phyloP scores from a whole-genome alignment of 2,113 vertebrate genomes.

The Pelusios castaneus region DNA sequence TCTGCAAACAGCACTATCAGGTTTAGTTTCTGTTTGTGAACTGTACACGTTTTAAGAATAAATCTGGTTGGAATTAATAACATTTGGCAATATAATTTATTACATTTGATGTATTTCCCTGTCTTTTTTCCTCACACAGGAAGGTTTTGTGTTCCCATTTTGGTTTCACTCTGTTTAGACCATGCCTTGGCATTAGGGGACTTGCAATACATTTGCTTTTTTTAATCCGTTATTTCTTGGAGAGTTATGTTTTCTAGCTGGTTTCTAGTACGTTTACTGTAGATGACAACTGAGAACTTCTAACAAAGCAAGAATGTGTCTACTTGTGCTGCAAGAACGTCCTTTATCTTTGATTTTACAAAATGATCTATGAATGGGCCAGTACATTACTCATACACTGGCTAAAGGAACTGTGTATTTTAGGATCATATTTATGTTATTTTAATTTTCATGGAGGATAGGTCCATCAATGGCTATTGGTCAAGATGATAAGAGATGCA shows the following conservation, averaged over 20 bases:
- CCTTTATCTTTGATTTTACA: slow-evolving; percentile 48
- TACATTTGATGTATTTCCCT: slow-evolving; percentile 10
- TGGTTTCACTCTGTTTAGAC: slow-evolving; percentile 1
- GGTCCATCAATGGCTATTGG: background rate
- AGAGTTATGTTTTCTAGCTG: slow-evolving; percentile 62
- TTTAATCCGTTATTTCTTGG: slow-evolving; percentile 47
- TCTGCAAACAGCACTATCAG: background rate
- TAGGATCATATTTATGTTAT: slow-evolving; percentile 21
- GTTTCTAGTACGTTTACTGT: slow-evolving; percentile 68
- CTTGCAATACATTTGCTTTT: background rate
- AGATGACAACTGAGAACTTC: slow-evolving; percentile 71
- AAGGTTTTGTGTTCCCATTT: background rate
- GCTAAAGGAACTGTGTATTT: slow-evolving; percentile 37
- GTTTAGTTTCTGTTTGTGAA: background rate
- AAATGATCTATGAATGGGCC: slow-evolving; percentile 60
- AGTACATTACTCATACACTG: slow-evolving; percentile 59
- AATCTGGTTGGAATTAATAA: background rate
- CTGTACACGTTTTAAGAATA: background rate
- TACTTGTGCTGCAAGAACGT: slow-evolving; percentile 56
- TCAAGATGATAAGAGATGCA: background rate
- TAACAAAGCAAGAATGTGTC: slow-evolving; percentile 55
- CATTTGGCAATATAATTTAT: slow-evolving; percentile 14
- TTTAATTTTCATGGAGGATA: background rate
- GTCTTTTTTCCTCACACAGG: background rate
- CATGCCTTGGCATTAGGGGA: slow-evolving; percentile 25